A percentile compares a stretch with the other conserved stretches of the same genome.
Evolutionary conservation across 2,113 vertebrate genomes (phyloP).

Genomic region (Notechis scutatus): DNA sequence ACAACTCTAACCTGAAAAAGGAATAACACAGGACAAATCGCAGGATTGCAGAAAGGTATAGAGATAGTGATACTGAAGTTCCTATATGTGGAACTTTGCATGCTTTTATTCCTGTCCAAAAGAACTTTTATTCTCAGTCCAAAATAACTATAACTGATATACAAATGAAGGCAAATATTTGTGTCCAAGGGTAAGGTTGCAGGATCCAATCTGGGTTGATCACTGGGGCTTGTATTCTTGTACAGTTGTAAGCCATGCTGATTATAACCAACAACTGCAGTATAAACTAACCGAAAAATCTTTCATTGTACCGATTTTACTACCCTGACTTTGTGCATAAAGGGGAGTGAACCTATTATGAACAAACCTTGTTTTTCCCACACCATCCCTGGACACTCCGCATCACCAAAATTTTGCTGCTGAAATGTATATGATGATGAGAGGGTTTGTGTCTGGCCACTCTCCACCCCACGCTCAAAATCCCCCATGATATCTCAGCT

Average conservation of each 20-base stretch:
- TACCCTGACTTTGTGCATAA: background rate
- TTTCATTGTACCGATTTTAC: background rate
- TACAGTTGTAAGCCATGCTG: background rate
- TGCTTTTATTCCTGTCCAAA: background rate
- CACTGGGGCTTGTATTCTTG: background rate
- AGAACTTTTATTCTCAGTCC: background rate
- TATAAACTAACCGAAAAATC: too few relatives aligned
- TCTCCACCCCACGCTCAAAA: conserved; percentile 37
- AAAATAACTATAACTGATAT: background rate
- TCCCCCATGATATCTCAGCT: conserved; percentile 25
- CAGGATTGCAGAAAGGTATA: background rate
- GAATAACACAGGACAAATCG: background rate
- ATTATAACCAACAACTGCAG: background rate
- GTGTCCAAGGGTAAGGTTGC: background rate
- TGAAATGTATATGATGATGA: background rate
- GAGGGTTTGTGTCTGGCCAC: background rate
- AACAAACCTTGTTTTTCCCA: background rate
- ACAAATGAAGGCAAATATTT: background rate
- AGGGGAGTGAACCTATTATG: background rate
- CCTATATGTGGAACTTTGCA: background rate
- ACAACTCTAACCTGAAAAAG: background rate
- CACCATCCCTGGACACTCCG: background rate
- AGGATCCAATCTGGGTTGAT: background rate
- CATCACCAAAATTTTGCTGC: accelerated
- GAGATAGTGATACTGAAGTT: background rate